Evolutionary conservation across 1,140 invertebrate species (phyloP).

Genomic region (Drosophila paulistorum): DNA sequence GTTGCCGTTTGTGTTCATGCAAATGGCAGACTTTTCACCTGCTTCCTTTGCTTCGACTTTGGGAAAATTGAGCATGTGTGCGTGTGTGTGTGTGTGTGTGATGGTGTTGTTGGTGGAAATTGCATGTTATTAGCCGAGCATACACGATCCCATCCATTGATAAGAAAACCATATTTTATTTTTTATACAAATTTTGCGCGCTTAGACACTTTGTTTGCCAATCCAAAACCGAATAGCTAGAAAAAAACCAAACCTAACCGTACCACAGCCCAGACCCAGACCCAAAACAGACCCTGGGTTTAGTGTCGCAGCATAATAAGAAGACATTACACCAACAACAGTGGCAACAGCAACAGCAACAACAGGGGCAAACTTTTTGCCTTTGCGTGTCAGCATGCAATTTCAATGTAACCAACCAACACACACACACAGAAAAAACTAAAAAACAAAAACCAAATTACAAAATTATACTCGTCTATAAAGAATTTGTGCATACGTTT

Average conservation of each 20-base stretch:
- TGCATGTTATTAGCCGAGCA: constrained; percentile 77
- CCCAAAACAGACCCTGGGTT: background rate
- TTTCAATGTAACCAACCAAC: constrained; percentile 63
- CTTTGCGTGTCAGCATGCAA: constrained; percentile 78
- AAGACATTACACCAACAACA: constrained; percentile 76
- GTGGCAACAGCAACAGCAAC: constrained; percentile 45
- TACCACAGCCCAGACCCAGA: background rate
- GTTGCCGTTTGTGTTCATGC: constrained; percentile 69
- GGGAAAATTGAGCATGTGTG: constrained; percentile 10
- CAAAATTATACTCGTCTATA: constrained; percentile 69
- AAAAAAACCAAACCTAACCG: constrained; percentile 15
- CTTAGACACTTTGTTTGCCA: constrained; percentile 78
- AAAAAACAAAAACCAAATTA: background rate
- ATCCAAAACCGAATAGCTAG: constrained; percentile 58
- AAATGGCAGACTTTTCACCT: constrained; percentile 78
- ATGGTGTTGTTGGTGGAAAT: constrained; percentile 65
- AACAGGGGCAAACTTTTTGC: constrained; percentile 51
- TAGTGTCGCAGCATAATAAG: constrained; percentile 79
- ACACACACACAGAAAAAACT: constrained; percentile 12
- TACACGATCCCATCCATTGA: constrained; percentile 77
- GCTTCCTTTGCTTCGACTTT: constrained; percentile 55
- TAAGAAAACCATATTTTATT: constrained; percentile 78
- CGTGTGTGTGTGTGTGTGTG: constrained; percentile 31
- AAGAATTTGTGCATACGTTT: constrained; percentile 76
- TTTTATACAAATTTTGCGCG: constrained; percentile 69